Evolutionary conservation across 1,140 invertebrate genomes (phyloP).

Genomic region (Drosophila ercepeae): DNA sequence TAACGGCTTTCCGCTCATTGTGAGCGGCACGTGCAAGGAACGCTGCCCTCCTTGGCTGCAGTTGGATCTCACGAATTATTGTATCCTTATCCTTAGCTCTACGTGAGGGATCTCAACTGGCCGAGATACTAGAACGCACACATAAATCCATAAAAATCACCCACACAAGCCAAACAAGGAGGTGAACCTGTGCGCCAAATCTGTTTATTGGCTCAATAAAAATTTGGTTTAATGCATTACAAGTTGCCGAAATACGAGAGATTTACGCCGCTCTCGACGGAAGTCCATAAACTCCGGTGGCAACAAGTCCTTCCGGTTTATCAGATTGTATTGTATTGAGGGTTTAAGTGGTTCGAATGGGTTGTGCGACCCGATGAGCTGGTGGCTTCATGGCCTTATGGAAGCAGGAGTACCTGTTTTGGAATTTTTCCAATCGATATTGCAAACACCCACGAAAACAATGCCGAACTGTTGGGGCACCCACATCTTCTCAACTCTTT

Average conservation of each 20-base stretch:
- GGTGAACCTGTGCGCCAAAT: conserved; percentile 40
- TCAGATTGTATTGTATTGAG: conserved; percentile 22
- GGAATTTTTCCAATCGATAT: conserved; percentile 31
- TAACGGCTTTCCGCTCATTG: conserved; percentile 52
- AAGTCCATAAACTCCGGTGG: conserved; percentile 48
- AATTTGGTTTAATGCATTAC: conserved; percentile 70
- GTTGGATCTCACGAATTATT: conserved; percentile 1
- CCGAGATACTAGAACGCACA: not conserved
- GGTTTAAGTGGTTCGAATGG: conserved; percentile 1
- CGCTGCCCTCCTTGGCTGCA: conserved; percentile 12
- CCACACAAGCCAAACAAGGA: conserved; percentile 36
- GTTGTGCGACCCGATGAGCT: no score
- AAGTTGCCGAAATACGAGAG: conserved; percentile 51
- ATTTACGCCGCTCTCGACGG: conserved; percentile 37
- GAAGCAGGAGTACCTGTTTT: conserved; percentile 5
- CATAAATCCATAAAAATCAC: conserved; percentile 63
- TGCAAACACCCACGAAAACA: conserved; percentile 31
- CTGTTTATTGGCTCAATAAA: conserved; percentile 76
- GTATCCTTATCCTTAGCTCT: conserved; percentile 1
- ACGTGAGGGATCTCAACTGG: conserved; percentile 49
- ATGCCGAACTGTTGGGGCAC: conserved; percentile 1
- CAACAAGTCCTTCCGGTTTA: conserved; percentile 60
- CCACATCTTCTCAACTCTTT: conserved; percentile 3
- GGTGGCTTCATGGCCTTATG: not conserved
- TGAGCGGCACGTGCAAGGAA: conserved; percentile 51